These are phyloP conservation scores for Scaptomyza graminum DNA, from an alignment of 1,140 invertebrate species.

Conservation along the genomic window DNA sequence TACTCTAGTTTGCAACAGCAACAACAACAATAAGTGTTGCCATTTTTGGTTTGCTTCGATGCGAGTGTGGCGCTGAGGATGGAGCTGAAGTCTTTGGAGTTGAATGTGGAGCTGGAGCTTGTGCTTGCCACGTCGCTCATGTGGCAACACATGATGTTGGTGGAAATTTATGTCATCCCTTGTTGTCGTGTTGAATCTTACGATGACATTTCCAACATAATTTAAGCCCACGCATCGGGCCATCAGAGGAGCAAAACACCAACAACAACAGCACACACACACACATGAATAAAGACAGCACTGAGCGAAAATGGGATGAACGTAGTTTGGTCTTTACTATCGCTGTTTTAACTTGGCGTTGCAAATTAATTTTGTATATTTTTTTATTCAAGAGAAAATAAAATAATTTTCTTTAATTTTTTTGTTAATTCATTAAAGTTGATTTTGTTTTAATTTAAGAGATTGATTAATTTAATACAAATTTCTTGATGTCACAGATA, in stretches of 20 bases:
- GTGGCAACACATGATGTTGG: constrained; percentile 75
- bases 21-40: constrained; percentile 39
- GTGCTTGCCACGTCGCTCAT: constrained; percentile 60
- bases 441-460: too few relatives aligned
- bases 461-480: too few relatives aligned
- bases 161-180: constrained; percentile 84
- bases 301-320: too few relatives aligned
- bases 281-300: not conserved
- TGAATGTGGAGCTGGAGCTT: constrained; percentile 16
- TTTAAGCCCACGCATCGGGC: constrained; percentile 81
- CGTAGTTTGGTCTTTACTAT: too few relatives aligned
- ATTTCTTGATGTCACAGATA: too few relatives aligned
- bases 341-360: too few relatives aligned
- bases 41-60: constrained; percentile 57
- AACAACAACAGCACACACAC: not conserved
- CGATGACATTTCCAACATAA: constrained; percentile 84
- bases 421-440: too few relatives aligned
- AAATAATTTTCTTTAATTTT: too few relatives aligned
- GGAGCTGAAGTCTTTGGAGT: constrained; percentile 7
- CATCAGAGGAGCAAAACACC: constrained; percentile 15
- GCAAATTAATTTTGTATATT: too few relatives aligned
- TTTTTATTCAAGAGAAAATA: too few relatives aligned
- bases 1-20: constrained; percentile 65
- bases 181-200: constrained; percentile 84
- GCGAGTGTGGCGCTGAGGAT: constrained; percentile 47